A percentile compares a stretch with the other conserved stretches of the same genome.
phyloP scores from a whole-genome alignment of 2,797 vertebrate species.

The Botia kubotai region DNA sequence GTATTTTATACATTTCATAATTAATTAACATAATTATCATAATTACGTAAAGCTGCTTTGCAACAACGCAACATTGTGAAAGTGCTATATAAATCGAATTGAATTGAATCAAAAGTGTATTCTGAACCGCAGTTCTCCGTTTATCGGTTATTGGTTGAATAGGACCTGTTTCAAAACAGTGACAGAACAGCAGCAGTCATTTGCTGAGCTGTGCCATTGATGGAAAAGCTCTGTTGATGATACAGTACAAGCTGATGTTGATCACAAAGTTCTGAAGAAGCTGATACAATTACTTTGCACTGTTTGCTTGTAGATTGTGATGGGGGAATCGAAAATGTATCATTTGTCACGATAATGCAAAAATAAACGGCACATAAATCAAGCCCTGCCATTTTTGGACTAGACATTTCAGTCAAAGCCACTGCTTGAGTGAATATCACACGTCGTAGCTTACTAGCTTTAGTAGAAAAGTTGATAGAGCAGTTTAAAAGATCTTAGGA shows the following conservation, averaged over 20 bases:
- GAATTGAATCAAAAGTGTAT: too few relatives aligned
- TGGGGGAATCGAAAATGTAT: not conserved
- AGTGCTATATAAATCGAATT: too few relatives aligned
- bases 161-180: not conserved
- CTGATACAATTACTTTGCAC: not conserved
- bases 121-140: too few relatives aligned
- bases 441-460: too few relatives aligned
- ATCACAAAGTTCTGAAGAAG: not conserved
- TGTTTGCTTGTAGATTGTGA: not conserved
- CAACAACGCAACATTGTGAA: too few relatives aligned
- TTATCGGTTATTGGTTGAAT: not conserved
- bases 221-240: too few relatives aligned
- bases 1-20: too few relatives aligned
- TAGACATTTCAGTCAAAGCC: not conserved
- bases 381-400: not conserved
- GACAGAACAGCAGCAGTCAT: not conserved
- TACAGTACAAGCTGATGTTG: not conserved
- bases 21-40: too few relatives aligned
- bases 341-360: not conserved
- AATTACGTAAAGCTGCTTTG: too few relatives aligned
- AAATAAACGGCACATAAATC: not conserved
- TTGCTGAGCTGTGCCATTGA: not conserved
- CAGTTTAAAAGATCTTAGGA: not conserved
- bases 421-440: not conserved
- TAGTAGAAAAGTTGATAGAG: not conserved